phyloP scores from a whole-genome alignment of 2,113 vertebrate genomes.

The Phaethon lepturus region DNA sequence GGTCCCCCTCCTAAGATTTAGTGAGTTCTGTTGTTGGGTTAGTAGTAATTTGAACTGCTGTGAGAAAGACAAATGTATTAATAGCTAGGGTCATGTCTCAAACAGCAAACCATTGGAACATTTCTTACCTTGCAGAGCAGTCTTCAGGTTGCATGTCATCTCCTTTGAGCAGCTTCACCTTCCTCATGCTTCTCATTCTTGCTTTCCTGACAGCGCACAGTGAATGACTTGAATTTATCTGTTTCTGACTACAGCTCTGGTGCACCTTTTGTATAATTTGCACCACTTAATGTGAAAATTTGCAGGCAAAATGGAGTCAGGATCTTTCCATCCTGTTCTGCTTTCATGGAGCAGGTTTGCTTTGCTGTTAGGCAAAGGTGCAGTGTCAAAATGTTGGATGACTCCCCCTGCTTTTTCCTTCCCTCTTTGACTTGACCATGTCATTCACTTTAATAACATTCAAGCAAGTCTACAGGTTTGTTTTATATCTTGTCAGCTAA shows the following conservation, averaged over 20 bases:
- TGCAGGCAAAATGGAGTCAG: not conserved
- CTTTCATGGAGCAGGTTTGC: not conserved
- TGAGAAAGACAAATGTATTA: not conserved
- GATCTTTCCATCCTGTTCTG: not conserved
- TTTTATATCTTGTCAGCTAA: not conserved
- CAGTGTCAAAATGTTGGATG: not conserved
- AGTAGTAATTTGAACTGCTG: not conserved
- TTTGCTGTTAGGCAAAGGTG: not conserved
- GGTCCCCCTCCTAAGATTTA: not conserved
- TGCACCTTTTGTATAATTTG: not conserved
- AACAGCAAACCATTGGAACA: not conserved
- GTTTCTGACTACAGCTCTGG: not conserved
- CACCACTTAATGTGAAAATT: not conserved
- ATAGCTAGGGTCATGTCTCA: not conserved
- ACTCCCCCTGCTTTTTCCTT: not conserved
- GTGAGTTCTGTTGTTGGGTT: not conserved
- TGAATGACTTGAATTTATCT: not conserved
- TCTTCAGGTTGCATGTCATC: not conserved
- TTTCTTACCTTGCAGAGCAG: not conserved
- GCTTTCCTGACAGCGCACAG: not conserved
- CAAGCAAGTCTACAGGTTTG: not conserved
- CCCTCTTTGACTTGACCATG: not conserved
- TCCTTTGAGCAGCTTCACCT: not conserved
- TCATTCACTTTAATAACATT: not conserved
- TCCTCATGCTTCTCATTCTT: not conserved